Percentiles rank a stretch among this genome's conserved stretches.
Conservation (phyloP, 2,113 vertebrate genomes). For the Sylvietta virens region DNA sequence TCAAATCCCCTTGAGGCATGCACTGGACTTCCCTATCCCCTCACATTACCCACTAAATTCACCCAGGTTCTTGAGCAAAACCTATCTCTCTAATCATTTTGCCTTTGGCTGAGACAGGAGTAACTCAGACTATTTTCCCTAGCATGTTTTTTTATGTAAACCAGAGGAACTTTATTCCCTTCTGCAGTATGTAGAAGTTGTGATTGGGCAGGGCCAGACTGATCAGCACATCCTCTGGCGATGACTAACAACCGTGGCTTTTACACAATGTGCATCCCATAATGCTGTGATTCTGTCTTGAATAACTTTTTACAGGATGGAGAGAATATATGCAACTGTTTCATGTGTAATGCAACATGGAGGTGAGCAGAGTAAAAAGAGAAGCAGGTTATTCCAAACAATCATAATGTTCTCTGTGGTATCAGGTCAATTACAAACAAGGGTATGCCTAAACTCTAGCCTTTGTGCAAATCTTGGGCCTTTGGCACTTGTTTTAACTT, state of each 20-base stretch:
- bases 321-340: neutral
- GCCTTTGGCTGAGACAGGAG: neutral
- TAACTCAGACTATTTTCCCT: neutral
- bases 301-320: neutral
- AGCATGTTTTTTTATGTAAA: neutral
- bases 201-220: neutral
- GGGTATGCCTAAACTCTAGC: neutral
- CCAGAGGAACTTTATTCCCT: neutral
- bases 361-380: neutral
- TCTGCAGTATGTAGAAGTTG: neutral
- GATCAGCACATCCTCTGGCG: neutral
- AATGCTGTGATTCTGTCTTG: neutral
- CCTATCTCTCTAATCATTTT: accelerated
- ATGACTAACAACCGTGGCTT: neutral
- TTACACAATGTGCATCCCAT: neutral
- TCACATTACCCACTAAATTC: no score
- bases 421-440: neutral
- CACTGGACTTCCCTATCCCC: neutral
- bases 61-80: neutral
- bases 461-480: neutral
- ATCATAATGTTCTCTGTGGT: neutral
- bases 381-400: neutral
- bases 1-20: neutral
- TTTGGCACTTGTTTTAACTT: neutral
- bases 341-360: neutral